Percentiles rank a stretch among this genome's conserved stretches.
phyloP scores from a whole-genome alignment of 1,140 invertebrate species.

The Drosophila prosaltans region DNA sequence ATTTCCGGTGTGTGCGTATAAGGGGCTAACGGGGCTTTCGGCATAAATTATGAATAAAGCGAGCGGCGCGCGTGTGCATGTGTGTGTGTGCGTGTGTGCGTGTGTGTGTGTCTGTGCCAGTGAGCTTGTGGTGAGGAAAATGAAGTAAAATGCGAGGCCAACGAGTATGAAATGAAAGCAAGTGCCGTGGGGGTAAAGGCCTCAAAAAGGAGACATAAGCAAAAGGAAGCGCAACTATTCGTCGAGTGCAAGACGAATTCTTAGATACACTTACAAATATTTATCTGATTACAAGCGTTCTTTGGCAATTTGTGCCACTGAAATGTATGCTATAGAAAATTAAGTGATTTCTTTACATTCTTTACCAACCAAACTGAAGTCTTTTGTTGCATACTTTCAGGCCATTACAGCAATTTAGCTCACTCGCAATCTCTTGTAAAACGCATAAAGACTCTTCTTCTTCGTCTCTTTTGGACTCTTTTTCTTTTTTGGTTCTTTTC shows the following conservation, averaged over 20 bases:
- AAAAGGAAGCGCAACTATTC: conserved; percentile 31
- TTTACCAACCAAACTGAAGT: neutral
- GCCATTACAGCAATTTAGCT: neutral
- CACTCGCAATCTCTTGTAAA: neutral
- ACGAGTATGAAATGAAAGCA: conserved; percentile 75
- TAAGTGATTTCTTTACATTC: neutral
- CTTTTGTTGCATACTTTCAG: conserved; percentile 9
- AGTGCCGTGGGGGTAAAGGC: conserved; percentile 52
- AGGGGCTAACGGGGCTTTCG: conserved; percentile 49
- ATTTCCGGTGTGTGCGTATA: conserved; percentile 65
- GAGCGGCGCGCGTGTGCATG: conserved; percentile 58
- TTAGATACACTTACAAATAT: conserved; percentile 31
- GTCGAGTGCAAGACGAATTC: conserved; percentile 21
- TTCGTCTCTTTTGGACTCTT: neutral
- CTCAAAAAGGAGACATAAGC: conserved; percentile 15
- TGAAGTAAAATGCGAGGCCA: conserved; percentile 68
- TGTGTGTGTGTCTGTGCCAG: conserved; percentile 31
- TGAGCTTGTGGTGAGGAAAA: conserved; percentile 69
- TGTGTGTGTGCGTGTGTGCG: conserved; percentile 14
- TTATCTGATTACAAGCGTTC: neutral
- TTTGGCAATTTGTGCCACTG: neutral
- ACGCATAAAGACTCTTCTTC: neutral
- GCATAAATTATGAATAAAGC: conserved; percentile 80
- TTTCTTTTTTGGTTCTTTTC: neutral
- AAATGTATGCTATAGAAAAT: conserved; percentile 25